Base-by-base conservation (phyloP, 1,140 invertebrate genomes). In the Trachymyrmex septentrionalis region DNA sequence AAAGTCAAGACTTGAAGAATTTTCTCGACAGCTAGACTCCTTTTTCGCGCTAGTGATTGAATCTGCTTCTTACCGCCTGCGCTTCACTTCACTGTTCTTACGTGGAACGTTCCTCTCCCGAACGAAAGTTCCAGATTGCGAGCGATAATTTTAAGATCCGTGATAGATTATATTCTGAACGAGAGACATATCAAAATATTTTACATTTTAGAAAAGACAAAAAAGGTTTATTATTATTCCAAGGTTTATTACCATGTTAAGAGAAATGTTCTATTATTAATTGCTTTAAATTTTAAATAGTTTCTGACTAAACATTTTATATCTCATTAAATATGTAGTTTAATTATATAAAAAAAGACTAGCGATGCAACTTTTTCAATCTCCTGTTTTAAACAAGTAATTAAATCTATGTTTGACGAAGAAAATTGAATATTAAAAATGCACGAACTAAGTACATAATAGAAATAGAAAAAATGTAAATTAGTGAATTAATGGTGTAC, bases 1-100 rank as follows among this genome's bases (percentile, higher is more conserved):
- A 75, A 73, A 84, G 55, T 84, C 69, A 84, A 84, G 55, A 24
- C 53, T 75, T 59, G 55, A 84, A 14, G 24, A 75, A 84, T 84
- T 71, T 14, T 69, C 48, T 34, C 55, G 69, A 75, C 80, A 84
- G 38, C 80, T 73, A 66, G n/a, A 84, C 27, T 19, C 38, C 24
- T 75, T 84, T 55, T 27, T 59, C 66, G 55, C 14, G 38, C 21
- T 67, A 19, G 53, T 75, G 80, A 84, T 84, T 84, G 69, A 84
- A 75, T 73, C 69, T 53, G 48, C 55, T 84, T 75, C 69, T 84
- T 84, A 61, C 48, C 69, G 80, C 9, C 27, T 10, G 55, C n/a
- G 55, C 38, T 84, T 30, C 55, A 27, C 67, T 38, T 61, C 38
- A 34, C 80, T 10, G 38, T 61, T 82, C 67, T 82, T 73, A 73